Conservation (phyloP, 1,140 invertebrate species). For the Centruroides vittatus region DNA sequence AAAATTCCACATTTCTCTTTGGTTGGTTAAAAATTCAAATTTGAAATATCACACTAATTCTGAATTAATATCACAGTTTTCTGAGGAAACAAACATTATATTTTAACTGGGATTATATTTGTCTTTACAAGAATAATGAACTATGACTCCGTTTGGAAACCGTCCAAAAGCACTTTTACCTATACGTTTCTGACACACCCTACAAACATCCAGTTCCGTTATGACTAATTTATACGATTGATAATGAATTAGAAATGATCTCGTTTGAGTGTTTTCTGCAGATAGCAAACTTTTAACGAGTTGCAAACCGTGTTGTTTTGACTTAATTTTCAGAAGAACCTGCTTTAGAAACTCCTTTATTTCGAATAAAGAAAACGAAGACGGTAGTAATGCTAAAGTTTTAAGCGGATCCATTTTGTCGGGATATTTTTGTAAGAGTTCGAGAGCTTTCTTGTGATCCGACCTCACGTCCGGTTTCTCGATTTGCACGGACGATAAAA, state of each 20-base stretch:
- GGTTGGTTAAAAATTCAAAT: no score
- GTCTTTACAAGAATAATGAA: slow-evolving; percentile 68
- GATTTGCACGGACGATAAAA: background rate
- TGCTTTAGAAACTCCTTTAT: slow-evolving; percentile 15
- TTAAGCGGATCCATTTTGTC: slow-evolving; percentile 62
- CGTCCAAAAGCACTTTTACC: slow-evolving; percentile 80
- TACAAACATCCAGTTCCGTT: slow-evolving; percentile 72
- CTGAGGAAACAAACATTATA: no score
- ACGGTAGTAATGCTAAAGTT: slow-evolving; percentile 27
- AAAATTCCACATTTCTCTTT: no score
- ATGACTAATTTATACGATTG: slow-evolving; percentile 67
- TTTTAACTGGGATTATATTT: background rate
- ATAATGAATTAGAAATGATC: slow-evolving; percentile 59
- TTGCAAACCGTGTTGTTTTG: slow-evolving; percentile 15
- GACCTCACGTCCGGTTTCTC: slow-evolving; percentile 33
- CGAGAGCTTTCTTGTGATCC: slow-evolving; percentile 59
- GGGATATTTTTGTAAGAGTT: slow-evolving; percentile 64
- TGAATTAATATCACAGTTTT: no score
- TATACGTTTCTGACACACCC: slow-evolving; percentile 82
- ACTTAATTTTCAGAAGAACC: slow-evolving; percentile 9
- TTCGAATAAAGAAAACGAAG: slow-evolving; percentile 4
- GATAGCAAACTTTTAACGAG: slow-evolving; percentile 15
- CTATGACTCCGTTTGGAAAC: slow-evolving; percentile 79
- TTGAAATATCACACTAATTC: no score
- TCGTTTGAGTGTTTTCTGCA: slow-evolving; percentile 38